Percentiles rank a stretch among this genome's conserved stretches.
Conservation (phyloP, 2,113 vertebrate species). For the Colaptes auratus region DNA sequence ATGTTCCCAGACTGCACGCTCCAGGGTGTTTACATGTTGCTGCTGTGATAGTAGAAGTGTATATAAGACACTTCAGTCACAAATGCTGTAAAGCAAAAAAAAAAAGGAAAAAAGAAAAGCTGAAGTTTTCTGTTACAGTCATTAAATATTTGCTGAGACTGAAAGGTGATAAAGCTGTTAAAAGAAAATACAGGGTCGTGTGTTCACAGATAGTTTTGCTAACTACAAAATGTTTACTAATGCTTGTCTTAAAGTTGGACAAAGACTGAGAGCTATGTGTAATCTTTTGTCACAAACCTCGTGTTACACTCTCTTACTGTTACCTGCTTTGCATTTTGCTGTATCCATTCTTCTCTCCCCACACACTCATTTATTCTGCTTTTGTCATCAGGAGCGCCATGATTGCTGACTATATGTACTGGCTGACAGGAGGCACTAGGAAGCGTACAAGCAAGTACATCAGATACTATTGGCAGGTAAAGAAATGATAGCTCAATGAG, state of each 20-base stretch:
- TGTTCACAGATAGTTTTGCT: not conserved
- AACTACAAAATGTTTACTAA: not conserved
- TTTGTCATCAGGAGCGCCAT: conserved; percentile 79
- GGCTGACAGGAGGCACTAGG: conserved; percentile 72
- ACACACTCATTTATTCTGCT: conserved; percentile 63
- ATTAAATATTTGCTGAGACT: conserved; percentile 46
- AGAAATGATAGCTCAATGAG: conserved; percentile 71
- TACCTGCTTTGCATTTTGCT: conserved; percentile 5
- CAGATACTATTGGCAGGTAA: conserved; percentile 90
- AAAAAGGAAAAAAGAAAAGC: not conserved
- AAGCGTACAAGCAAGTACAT: conserved; percentile 83
- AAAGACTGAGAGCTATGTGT: not conserved
- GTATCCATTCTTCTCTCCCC: not conserved
- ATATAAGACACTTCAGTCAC: not conserved
- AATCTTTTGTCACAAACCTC: not conserved
- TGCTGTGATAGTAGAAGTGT: conserved; percentile 3
- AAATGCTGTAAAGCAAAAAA: conserved; percentile 3
- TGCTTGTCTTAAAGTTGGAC: not conserved
- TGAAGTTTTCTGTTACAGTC: not conserved
- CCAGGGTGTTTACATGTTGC: not conserved
- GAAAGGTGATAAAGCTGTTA: conserved; percentile 10
- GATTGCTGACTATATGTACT: conserved; percentile 87
- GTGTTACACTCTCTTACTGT: not conserved
- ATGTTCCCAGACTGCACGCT: not conserved
- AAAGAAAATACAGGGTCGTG: not conserved